Evolutionary conservation across 2,888 invertebrate genomes (phyloP).

Genomic region (Stenotaenia linearis): DNA sequence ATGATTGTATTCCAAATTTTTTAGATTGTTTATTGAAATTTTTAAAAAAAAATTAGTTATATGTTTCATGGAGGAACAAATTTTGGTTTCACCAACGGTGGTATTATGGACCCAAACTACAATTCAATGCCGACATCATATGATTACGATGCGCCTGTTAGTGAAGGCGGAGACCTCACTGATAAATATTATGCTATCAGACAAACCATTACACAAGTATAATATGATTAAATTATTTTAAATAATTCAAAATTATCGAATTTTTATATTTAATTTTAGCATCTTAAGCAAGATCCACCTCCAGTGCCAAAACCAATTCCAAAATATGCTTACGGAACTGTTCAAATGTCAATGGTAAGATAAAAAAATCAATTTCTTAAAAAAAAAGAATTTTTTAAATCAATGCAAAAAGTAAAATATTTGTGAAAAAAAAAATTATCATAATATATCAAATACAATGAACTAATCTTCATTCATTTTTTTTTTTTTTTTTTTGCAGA

Average conservation of each 20-base stretch:
- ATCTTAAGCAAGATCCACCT: too few relatives aligned
- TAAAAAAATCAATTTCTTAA: constrained; percentile 36
- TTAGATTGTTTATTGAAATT: not conserved
- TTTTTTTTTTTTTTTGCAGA: constrained; percentile 35
- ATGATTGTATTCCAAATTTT: not conserved
- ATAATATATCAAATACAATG: too few relatives aligned
- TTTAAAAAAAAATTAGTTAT: constrained; percentile 39
- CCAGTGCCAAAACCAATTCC: constrained; percentile 55
- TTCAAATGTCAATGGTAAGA: constrained; percentile 54
- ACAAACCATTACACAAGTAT: constrained; percentile 57
- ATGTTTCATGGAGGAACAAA: constrained; percentile 49
- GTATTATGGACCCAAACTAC: not conserved
- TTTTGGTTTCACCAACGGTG: constrained; percentile 45
- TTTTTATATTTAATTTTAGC: too few relatives aligned
- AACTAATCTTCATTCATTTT: not conserved
- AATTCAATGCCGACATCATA: constrained; percentile 72
- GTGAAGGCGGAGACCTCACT: constrained; percentile 83
- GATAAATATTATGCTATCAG: constrained; percentile 69
- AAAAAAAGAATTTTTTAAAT: not conserved
- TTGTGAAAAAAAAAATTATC: too few relatives aligned
- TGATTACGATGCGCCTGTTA: constrained; percentile 85
- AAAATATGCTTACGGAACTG: constrained; percentile 61
- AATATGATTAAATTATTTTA: too few relatives aligned
- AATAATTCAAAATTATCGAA: too few relatives aligned
- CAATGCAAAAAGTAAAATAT: too few relatives aligned